phyloP scores from a whole-genome alignment of 2,113 vertebrate genomes.

The Megalops atlanticus region DNA sequence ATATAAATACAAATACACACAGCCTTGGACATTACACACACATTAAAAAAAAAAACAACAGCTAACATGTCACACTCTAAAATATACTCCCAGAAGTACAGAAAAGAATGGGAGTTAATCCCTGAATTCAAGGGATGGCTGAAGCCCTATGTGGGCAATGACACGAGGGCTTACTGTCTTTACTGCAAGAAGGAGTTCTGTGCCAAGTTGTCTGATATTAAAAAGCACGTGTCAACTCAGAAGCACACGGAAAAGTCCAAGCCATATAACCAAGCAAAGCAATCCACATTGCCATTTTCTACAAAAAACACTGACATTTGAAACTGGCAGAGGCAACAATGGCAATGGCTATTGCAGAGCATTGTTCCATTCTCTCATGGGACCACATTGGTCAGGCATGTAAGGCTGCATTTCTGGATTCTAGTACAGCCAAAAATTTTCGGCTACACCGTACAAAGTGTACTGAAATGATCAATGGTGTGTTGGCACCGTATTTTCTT shows the following conservation, averaged over 20 bases:
- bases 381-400: too few relatives aligned
- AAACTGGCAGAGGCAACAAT: constrained; percentile 11
- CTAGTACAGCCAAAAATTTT: too few relatives aligned
- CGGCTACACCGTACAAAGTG: constrained; percentile 13
- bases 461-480: constrained; percentile 29
- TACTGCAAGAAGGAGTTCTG: constrained; percentile 27
- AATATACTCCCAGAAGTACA: constrained; percentile 21
- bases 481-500: constrained; percentile 22
- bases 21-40: too few relatives aligned
- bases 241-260: constrained; percentile 22
- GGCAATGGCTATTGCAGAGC: background rate
- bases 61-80: too few relatives aligned
- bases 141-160: constrained; percentile 21
- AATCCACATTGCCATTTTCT: background rate
- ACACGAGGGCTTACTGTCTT: constrained; percentile 10
- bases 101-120: constrained; percentile 20
- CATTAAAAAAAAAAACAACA: too few relatives aligned
- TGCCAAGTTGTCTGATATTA: constrained; percentile 17
- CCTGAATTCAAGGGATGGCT: constrained; percentile 27
- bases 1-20: too few relatives aligned
- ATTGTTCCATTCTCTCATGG: too few relatives aligned
- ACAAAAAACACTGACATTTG: background rate
- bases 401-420: too few relatives aligned
- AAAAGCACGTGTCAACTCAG: constrained; percentile 23
- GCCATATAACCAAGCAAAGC: too few relatives aligned